phyloP scores from a whole-genome alignment of 2,888 invertebrate genomes.

The Pediacus dermestoides region DNA sequence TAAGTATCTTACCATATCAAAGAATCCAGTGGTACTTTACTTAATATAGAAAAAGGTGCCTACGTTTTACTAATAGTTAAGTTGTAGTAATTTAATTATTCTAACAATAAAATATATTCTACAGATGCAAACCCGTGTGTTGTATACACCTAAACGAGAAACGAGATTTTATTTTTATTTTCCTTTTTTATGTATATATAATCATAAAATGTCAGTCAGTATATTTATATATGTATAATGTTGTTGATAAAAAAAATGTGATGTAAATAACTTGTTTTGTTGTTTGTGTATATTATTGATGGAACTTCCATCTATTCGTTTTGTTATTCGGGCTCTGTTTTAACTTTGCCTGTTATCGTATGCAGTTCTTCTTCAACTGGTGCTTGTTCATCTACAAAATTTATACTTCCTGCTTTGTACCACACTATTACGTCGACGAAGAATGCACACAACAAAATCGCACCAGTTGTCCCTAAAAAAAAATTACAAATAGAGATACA shows the following conservation, averaged over 20 bases:
- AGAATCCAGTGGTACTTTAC: too few species aligned
- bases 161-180: too few species aligned
- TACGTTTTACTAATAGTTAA: too few species aligned
- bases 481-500: too few species aligned
- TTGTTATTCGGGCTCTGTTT: slow-evolving; percentile 38
- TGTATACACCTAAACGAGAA: too few species aligned
- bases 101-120: too few species aligned
- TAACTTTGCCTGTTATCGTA: slow-evolving; percentile 47
- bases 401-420: slow-evolving; percentile 82
- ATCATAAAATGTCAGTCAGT: slow-evolving; percentile 6
- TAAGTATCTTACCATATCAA: too few species aligned
- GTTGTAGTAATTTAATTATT: too few species aligned
- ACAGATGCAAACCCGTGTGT: too few species aligned
- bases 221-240: slow-evolving; percentile 1
- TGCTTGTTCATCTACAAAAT: slow-evolving; percentile 59
- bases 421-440: slow-evolving; percentile 85
- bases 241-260: slow-evolving; percentile 2
- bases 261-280: too few species aligned
- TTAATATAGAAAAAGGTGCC: too few species aligned
- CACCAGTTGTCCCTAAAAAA: slow-evolving; percentile 75
- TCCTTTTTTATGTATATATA: too few species aligned
- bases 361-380: slow-evolving; percentile 50
- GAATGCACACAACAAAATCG: slow-evolving; percentile 81
- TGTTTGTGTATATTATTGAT: neutral
- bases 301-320: slow-evolving; percentile 1